Evolutionary conservation across 2,113 vertebrate genomes (phyloP).

Genomic region (Ageneiosus marmoratus): DNA sequence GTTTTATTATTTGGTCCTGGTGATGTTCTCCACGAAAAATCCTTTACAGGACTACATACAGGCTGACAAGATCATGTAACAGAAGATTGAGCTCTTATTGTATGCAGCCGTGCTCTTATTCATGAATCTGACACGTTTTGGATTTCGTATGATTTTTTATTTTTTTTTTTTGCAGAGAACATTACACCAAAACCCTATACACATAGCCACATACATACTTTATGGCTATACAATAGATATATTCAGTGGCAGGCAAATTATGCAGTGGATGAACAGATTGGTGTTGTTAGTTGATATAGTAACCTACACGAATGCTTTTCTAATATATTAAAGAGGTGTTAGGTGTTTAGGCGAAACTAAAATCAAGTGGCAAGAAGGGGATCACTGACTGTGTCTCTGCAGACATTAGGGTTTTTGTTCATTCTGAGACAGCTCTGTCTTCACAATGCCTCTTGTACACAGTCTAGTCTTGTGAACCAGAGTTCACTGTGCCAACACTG

Average conservation of each 20-base stretch:
- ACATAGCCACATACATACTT: background rate
- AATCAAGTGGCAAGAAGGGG: background rate
- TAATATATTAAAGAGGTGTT: conserved; percentile 1
- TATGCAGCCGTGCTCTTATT: background rate
- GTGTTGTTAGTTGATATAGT: background rate
- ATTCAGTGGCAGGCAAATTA: background rate
- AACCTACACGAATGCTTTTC: background rate
- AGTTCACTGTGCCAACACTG: background rate
- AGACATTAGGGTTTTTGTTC: background rate
- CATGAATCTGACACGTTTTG: background rate
- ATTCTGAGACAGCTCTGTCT: no score
- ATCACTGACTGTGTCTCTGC: background rate
- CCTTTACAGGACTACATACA: background rate
- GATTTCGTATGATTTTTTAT: background rate
- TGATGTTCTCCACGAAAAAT: background rate
- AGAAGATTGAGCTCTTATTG: conserved; percentile 16
- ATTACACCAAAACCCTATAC: background rate
- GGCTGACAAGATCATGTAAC: background rate
- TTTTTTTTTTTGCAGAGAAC: background rate
- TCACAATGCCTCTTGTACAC: background rate
- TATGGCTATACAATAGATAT: background rate
- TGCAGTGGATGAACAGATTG: background rate
- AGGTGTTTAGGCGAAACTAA: background rate
- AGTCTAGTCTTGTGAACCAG: background rate
- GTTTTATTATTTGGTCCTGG: background rate